phyloP scores from a whole-genome alignment of 2,888 invertebrate genomes.

The Fragum fragum region DNA sequence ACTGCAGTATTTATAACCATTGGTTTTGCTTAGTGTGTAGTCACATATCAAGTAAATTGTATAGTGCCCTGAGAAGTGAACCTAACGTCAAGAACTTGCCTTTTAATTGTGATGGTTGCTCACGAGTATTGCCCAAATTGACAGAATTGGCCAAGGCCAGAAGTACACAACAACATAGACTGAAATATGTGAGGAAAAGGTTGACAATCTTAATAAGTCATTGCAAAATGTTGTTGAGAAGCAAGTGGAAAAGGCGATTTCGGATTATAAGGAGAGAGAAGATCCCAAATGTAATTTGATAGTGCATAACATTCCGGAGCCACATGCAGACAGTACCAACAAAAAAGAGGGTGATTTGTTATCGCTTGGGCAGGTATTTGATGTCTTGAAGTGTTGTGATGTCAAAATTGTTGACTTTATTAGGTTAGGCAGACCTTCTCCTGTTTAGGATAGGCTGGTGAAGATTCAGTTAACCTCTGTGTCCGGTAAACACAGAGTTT shows the following conservation, averaged over 20 bases:
- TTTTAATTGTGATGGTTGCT: slow-evolving; percentile 31
- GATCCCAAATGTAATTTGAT: slow-evolving; percentile 36
- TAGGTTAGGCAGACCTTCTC: neutral
- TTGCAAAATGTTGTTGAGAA: neutral
- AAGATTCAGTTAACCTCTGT: slow-evolving; percentile 8
- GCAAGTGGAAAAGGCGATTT: slow-evolving; percentile 28
- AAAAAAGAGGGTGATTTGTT: neutral
- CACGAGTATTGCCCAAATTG: slow-evolving; percentile 26
- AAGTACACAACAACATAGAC: neutral
- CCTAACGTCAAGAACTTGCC: slow-evolving; percentile 27
- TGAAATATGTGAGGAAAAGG: slow-evolving; percentile 18
- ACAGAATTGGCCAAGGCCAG: neutral
- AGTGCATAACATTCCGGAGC: slow-evolving; percentile 32
- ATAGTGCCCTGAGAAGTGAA: slow-evolving; percentile 19
- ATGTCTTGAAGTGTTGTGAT: neutral
- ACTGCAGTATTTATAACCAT: too few species aligned
- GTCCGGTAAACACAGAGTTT: slow-evolving; percentile 5
- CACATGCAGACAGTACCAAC: neutral
- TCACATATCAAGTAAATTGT: slow-evolving; percentile 1
- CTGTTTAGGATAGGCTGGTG: neutral
- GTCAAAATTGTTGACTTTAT: neutral
- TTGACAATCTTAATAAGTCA: neutral
- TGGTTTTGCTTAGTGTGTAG: too few species aligned
- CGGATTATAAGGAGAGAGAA: slow-evolving; percentile 28
- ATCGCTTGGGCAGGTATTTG: neutral